Percentiles rank a stretch among this genome's conserved stretches.
These are phyloP conservation scores for Frankliniella fusca DNA, from an alignment of 2,888 invertebrate genomes.

Conservation along the genomic window DNA sequence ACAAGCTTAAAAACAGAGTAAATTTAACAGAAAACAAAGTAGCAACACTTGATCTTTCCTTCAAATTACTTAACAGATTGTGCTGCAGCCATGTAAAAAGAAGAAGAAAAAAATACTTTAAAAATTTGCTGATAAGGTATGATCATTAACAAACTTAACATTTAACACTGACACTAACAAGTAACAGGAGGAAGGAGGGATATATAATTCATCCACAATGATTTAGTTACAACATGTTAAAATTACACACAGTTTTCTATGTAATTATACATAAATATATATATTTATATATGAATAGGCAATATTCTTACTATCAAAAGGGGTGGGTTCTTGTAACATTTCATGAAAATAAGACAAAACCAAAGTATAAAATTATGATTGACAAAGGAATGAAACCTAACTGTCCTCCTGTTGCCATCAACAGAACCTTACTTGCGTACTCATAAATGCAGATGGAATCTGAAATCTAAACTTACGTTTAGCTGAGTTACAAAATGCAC, in stretches of 20 bases:
- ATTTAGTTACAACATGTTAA: conserved; percentile 25
- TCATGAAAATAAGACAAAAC: not conserved
- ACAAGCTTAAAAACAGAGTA: conserved; percentile 13
- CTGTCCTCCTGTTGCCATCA: too few species aligned
- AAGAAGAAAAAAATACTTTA: not conserved
- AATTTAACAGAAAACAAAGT: conserved; percentile 11
- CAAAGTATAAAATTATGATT: not conserved
- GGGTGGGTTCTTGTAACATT: conserved; percentile 18
- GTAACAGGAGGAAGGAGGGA: conserved; percentile 4
- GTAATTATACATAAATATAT: conserved; percentile 21
- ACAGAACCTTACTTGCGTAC: too few species aligned
- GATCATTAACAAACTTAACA: conserved; percentile 5
- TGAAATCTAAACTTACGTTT: not conserved
- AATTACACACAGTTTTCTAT: not conserved
- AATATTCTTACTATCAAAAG: not conserved
- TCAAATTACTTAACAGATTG: conserved; percentile 1
- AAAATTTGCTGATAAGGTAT: conserved; percentile 18
- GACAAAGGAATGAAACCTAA: not conserved
- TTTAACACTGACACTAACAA: conserved; percentile 22
- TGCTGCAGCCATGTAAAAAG: not conserved
- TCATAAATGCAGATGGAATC: not conserved
- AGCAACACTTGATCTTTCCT: conserved; percentile 19
- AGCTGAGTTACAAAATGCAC: not conserved
- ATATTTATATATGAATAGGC: conserved; percentile 1
- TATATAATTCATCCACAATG: conserved; percentile 3